A percentile compares a stretch with the other conserved stretches of the same genome.
phyloP scores from a whole-genome alignment of 2,113 vertebrate genomes.

The Ellobius talpinus region DNA sequence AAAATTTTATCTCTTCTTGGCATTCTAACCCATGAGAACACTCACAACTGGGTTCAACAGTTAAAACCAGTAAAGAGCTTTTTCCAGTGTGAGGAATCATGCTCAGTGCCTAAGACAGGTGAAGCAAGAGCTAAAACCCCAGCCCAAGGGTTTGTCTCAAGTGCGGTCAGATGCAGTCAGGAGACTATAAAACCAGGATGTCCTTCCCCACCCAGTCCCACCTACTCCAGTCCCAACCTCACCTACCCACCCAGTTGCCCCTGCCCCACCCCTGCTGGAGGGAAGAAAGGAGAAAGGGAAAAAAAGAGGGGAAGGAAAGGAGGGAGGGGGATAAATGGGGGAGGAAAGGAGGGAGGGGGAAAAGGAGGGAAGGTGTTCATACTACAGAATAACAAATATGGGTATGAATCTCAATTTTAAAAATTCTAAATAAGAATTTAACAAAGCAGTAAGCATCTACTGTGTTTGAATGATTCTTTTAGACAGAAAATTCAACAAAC shows the following conservation, averaged over 20 bases:
- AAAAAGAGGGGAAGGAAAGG: no score
- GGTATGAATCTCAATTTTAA: neutral
- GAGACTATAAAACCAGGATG: neutral
- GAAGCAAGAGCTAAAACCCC: neutral
- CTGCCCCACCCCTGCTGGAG: neutral
- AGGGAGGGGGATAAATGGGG: neutral
- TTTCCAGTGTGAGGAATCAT: neutral
- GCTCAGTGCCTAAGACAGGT: neutral
- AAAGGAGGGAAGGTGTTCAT: neutral
- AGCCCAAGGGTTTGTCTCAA: neutral
- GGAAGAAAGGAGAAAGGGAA: no score
- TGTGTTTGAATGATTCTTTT: neutral
- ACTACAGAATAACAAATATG: neutral
- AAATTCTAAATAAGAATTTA: neutral
- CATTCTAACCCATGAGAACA: neutral
- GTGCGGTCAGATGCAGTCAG: rapidly evolving
- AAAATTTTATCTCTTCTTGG: neutral
- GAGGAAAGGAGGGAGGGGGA: no score
- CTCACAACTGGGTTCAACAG: neutral
- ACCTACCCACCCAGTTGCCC: neutral
- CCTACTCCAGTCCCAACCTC: neutral
- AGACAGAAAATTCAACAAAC: neutral
- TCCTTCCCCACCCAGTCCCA: neutral
- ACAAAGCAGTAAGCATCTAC: constrained; percentile 21
- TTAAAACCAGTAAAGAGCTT: neutral